Evolutionary conservation across 1,140 invertebrate species (phyloP), one percentile per base, ranked within the genome.

Genomic region (Heliconius himera): DNA sequence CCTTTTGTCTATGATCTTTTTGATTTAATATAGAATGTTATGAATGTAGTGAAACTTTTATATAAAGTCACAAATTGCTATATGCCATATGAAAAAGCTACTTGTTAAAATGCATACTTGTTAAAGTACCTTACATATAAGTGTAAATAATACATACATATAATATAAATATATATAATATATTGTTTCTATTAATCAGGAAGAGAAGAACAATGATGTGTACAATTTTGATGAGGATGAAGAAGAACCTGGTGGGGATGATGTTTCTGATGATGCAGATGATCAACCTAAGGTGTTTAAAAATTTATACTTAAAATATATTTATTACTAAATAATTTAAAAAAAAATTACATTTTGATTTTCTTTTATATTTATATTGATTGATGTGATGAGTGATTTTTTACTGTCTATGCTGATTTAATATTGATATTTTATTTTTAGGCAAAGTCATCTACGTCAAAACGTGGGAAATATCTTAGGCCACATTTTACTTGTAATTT

Each of bases 171-270:
- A 11, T 66, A 29, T 16, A 66, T 66, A 66, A 66, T 9, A 60
- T 60, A 60, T n/a, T 22, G 20, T 16, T 66, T 66, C 16, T 66
- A 36, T 73, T 5, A 22, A 29, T 56, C 54, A 87, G 85, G 84
- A 85, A 22, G 88, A 89, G 13, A 91, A 94, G 80, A 87, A 38
- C 18, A 26, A 89, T 49, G 92, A 95, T 79, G 96, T 95, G 81
- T 96, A 96, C 56, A 96, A 95, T 56, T 95, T 96, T 74, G 95
- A 96, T 18, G 95, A 95, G 9, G 95, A 96, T 74, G 96, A 96
- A 56, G 95, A 95, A 72, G 94, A 93, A n/a, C 60, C 60, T 26
- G 60, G 22, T 29, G 91, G 49, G 1, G 84, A 74, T 11, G 84
- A 84, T 71, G 70, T 56, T 16, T 77, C 79, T 33, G 86, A 87